Conservation (phyloP, 1,140 invertebrate genomes). For the Drosophila nigrodunni region DNA sequence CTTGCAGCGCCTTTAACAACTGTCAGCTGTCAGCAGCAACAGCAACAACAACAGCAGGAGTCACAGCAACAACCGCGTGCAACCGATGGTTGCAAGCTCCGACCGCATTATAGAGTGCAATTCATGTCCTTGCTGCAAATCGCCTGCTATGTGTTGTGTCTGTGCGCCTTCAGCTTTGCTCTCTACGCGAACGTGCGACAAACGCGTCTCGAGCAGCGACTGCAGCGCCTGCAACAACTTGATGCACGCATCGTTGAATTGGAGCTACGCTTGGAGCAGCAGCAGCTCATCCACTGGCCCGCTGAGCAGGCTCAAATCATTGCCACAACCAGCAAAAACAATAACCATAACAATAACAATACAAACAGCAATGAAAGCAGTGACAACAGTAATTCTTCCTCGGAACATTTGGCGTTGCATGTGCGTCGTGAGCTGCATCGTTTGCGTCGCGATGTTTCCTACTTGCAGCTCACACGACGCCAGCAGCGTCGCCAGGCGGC, state of each 20-base stretch:
- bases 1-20: constrained; percentile 51
- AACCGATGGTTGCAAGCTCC: constrained; percentile 51
- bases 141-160: constrained; percentile 78
- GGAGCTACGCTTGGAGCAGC: constrained; percentile 73
- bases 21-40: constrained; percentile 47
- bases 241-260: constrained; percentile 79
- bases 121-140: constrained; percentile 74
- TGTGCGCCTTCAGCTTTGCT: constrained; percentile 79
- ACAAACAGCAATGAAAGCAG: no score
- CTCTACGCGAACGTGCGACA: constrained; percentile 78
- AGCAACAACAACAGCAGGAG: constrained; percentile 34
- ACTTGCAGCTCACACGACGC: constrained; percentile 75
- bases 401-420: constrained; percentile 47
- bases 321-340: constrained; percentile 35
- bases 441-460: constrained; percentile 80
- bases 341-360: no score
- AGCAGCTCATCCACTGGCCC: constrained; percentile 69
- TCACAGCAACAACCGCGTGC: constrained; percentile 23
- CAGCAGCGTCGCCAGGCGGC: constrained; percentile 78
- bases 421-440: constrained; percentile 80
- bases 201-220: constrained; percentile 70
- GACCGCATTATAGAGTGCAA: constrained; percentile 55
- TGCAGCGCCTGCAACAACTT: constrained; percentile 74
- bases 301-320: constrained; percentile 54
- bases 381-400: constrained; percentile 28